Evolutionary conservation across 2,888 invertebrate species (phyloP).

Genomic region (Nemoura dubitans): DNA sequence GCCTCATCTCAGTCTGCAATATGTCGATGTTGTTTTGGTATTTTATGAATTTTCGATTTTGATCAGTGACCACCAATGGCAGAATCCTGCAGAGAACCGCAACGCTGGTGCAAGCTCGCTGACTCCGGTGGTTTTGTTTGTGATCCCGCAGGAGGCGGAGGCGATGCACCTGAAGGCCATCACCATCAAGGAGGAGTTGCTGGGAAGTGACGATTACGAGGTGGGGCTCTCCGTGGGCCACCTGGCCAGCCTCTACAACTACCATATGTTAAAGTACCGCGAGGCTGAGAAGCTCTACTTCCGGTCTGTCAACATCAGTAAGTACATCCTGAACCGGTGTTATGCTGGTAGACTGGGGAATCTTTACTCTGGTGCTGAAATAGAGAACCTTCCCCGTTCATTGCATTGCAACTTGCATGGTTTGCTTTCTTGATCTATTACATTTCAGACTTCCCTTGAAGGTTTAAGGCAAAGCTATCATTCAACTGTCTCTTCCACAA

Average conservation of each 20-base stretch:
- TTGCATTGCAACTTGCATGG: too few species aligned
- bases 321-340: slow-evolving; percentile 56
- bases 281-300: slow-evolving; percentile 89
- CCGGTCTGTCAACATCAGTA: slow-evolving; percentile 88
- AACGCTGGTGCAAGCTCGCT: neutral
- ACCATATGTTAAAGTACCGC: slow-evolving; percentile 87
- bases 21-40: too few species aligned
- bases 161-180: slow-evolving; percentile 94
- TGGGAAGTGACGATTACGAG: slow-evolving; percentile 89
- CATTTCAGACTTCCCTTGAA: too few species aligned
- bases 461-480: too few species aligned
- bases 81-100: neutral
- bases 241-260: slow-evolving; percentile 93
- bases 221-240: slow-evolving; percentile 92
- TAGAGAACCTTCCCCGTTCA: too few species aligned
- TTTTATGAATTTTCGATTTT: too few species aligned
- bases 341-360: too few species aligned
- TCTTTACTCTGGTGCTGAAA: too few species aligned
- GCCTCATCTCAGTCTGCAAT: too few species aligned
- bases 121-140: slow-evolving; percentile 38
- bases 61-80: neutral
- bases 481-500: too few species aligned
- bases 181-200: slow-evolving; percentile 84
- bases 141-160: slow-evolving; percentile 76
- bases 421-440: too few species aligned